A percentile compares a stretch with the other conserved stretches of the same genome.
These are phyloP conservation scores for Hybos culiciformis DNA, from an alignment of 2,888 invertebrate genomes.

Conservation along the genomic window DNA sequence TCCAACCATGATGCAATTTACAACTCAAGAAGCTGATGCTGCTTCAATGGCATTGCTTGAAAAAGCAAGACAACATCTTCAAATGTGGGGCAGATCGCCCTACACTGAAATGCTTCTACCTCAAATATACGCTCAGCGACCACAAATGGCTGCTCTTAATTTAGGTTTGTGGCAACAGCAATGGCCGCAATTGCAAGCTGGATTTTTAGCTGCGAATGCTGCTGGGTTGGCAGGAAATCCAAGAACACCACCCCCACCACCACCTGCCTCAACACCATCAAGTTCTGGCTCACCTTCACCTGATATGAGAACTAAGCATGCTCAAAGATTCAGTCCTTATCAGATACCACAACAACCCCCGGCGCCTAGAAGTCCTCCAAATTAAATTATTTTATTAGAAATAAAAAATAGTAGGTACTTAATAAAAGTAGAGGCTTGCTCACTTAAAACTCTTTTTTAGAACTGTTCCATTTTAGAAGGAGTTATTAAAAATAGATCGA, in stretches of 20 bases:
- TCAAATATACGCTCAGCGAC: conserved; percentile 34
- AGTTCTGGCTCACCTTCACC: conserved; percentile 34
- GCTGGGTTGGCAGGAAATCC: conserved; percentile 15
- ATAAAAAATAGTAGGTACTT: too few relatives aligned
- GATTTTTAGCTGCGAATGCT: conserved; percentile 32
- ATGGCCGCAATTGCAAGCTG: conserved; percentile 36
- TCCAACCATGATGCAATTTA: conserved; percentile 33
- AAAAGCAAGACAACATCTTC: conserved; percentile 36
- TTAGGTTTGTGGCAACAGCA: conserved; percentile 37
- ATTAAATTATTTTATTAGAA: too few relatives aligned
- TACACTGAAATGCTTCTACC: conserved; percentile 36
- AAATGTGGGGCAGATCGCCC: conserved; percentile 36
- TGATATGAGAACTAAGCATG: conserved; percentile 33
- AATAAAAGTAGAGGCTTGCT: too few relatives aligned
- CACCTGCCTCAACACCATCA: conserved; percentile 30
- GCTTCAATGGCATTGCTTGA: conserved; percentile 34
- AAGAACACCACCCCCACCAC: conserved; percentile 21
- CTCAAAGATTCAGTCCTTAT: conserved; percentile 30
- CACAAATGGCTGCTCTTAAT: conserved; percentile 33
- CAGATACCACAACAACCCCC: conserved; percentile 28
- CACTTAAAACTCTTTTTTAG: too few relatives aligned
- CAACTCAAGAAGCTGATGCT: conserved; percentile 34
- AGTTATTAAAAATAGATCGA: too few relatives aligned
- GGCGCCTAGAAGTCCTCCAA: conserved; percentile 26
- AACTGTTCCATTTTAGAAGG: too few relatives aligned